Conservation (phyloP, 37 sponge, comb jelly and placozoan species). For the Eunapius fragilis region DNA sequence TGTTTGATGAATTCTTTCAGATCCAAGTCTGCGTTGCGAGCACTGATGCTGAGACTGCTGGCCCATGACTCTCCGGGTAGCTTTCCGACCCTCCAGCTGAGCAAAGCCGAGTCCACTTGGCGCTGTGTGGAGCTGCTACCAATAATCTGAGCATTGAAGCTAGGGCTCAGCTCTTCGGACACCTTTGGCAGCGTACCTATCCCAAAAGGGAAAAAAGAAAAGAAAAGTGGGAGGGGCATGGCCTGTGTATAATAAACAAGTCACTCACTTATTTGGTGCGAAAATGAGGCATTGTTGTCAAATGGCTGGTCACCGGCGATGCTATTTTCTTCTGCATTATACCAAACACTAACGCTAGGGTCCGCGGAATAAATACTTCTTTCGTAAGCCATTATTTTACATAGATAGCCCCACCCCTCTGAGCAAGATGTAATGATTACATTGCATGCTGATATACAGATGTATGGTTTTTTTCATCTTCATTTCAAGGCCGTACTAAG, state of each 20-base stretch:
- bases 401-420: background rate
- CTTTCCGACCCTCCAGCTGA: slow-evolving; percentile 49
- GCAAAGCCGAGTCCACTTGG: slow-evolving; percentile 41
- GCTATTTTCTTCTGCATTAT: background rate
- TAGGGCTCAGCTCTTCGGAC: background rate
- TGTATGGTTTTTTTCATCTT: too few species aligned
- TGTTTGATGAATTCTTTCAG: slow-evolving; percentile 55
- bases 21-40: slow-evolving; percentile 34
- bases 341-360: background rate
- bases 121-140: slow-evolving; percentile 1
- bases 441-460: too few species aligned
- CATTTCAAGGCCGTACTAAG: too few species aligned
- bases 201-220: background rate
- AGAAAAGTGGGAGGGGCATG: background rate
- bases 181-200: background rate
- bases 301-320: background rate
- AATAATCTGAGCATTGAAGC: background rate
- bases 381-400: background rate
- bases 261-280: background rate
- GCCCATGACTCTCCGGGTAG: background rate
- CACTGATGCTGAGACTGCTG: slow-evolving; percentile 44
- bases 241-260: background rate
- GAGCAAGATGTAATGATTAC: background rate
- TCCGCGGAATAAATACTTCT: background rate
- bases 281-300: background rate